A percentile compares a stretch with the other conserved stretches of the same genome.
Evolutionary conservation across 2,888 invertebrate genomes (phyloP).

Genomic region (Zhuqinia jingwanae): DNA sequence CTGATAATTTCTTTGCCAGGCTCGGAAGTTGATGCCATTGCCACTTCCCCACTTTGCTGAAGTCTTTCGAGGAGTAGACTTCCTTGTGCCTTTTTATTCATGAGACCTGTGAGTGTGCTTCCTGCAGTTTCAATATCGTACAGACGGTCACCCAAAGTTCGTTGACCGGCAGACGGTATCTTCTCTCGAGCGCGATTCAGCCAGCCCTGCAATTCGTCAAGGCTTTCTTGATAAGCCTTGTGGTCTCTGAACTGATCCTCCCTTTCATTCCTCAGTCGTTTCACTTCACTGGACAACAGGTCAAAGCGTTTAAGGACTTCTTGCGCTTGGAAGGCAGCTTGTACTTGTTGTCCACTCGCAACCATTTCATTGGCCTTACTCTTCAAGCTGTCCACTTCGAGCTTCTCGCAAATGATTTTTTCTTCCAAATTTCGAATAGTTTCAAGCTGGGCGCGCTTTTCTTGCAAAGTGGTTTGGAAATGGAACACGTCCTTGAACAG

Average conservation of each 20-base stretch:
- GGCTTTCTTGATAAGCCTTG: constrained; percentile 93
- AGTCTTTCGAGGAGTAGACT: constrained; percentile 92
- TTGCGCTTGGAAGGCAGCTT: constrained; percentile 91
- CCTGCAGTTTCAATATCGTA: constrained; percentile 90
- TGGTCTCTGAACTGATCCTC: constrained; percentile 95
- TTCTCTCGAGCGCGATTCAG: constrained; percentile 93
- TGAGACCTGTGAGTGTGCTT: constrained; percentile 82
- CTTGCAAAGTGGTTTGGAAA: constrained; percentile 90
- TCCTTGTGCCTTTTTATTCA: constrained; percentile 95
- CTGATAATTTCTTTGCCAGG: constrained; percentile 90
- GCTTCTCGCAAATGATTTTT: constrained; percentile 92
- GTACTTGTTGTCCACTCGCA: constrained; percentile 91
- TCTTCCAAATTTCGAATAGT: constrained; percentile 90
- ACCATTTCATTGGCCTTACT: constrained; percentile 93
- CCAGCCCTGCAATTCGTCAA: constrained; percentile 94
- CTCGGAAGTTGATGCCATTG: constrained; percentile 90
- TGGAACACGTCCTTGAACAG: constrained; percentile 88
- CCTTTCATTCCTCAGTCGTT: constrained; percentile 88
- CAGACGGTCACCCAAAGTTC: constrained; percentile 91
- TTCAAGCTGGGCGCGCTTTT: constrained; percentile 92
- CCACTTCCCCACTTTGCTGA: constrained; percentile 93
- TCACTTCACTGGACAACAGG: constrained; percentile 88
- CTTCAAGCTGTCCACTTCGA: constrained; percentile 93
- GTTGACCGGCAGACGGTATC: constrained; percentile 92
- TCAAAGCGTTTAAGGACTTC: constrained; percentile 93